Base-by-base conservation (phyloP, 2,113 vertebrate genomes). In the Murina feae region DNA sequence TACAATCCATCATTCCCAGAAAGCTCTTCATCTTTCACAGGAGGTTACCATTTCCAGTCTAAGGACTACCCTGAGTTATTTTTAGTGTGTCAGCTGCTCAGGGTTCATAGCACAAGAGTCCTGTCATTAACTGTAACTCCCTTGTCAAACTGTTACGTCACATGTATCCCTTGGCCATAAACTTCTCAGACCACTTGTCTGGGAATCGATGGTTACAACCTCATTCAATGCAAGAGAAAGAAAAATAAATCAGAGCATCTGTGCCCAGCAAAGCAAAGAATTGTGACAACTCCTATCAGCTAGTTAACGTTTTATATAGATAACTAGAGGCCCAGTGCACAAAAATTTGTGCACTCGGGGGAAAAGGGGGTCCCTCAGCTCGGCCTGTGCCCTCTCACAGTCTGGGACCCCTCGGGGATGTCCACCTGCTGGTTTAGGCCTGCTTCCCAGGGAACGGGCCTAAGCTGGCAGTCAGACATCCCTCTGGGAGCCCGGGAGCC, bases 161-260 rank as follows among this genome's bases (percentile, higher is more conserved):
- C 44, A 1, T 7, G 58, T 42, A 28, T 4, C 47, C 42, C 32
- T 51, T 7, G 47, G 63, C 63, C 74, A 42, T 16, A 10, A 23
- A 44, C 82, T 68, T 42, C 87, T 89, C 13, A 13, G 39, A 65
- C 42, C 17, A 49, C 21, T n/a, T 47, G 79, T 81, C 72, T 69
- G 39, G 35, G 28, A 93, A 86, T 0, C 14, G 14, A 85, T 12
- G 32, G 72, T 47, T 86, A 30, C 32, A 55, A 86, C 8, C n/a
- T 39, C 63, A 82, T 63, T 91, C 44, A 72, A 23, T 47, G 20
- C 44, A 25, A 63, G 28, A 44, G 23, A 51, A 76, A 94, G 47
- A 66, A 88, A 92, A 76, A 74, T 47, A 91, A 95, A 86, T 53
- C 44, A 72, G 49, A 86, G 85, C 65, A 72, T 14, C 71, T 35